Base-by-base conservation (phyloP, 1,140 invertebrate genomes). In the Portunus trituberculatus region DNA sequence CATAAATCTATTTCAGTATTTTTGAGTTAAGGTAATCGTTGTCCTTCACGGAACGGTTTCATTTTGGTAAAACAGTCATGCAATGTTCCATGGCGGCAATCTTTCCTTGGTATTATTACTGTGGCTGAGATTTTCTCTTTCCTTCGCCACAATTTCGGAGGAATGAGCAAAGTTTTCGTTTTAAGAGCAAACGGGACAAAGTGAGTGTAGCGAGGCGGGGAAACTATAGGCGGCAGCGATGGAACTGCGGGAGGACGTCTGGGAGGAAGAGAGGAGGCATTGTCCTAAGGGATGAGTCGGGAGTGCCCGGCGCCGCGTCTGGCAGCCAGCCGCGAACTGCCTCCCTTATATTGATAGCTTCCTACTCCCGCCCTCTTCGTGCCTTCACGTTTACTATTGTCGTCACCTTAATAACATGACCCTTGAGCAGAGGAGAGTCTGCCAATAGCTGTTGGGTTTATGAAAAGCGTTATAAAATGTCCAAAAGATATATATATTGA, bases 401-500 rank as follows among this genome's bases (percentile, higher is more conserved):
- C 67, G 20, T n/a, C 20, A 25, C 10, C 67, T 76, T 76, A 76
- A 8, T 25, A 7, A 76, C 67, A n/a, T n/a, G n/a, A 76, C n/a
- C 67, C n/a, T 76, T 25, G n/a, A 8, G 67, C 0, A 76, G n/a
- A 76, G 67, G n/a, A 76, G 67, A 25, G 67, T 76, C 67, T n/a
- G 0, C 67, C 67, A n/a, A n/a, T 76, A 76, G 20, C 20, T 8
- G n/a, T 1, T 20, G 67, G 20, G n/a, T n/a, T 76, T 76, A 59
- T 76, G 67, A 76, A 76, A 76, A 76, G 67, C 67, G 20, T 76
- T 76, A 76, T 76, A n/a, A 87, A 25, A 87, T 59, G 52, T 59
- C 8, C 10, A 39, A 87, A 39, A 82, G 16, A 87, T 14, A 87
- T 87, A 59, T 91, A 59, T 59, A 59, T 91, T 25, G 67, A 76